These are phyloP conservation scores for Baronia brevicornis DNA, from an alignment of 2,888 invertebrate genomes.

Conservation along the genomic window DNA sequence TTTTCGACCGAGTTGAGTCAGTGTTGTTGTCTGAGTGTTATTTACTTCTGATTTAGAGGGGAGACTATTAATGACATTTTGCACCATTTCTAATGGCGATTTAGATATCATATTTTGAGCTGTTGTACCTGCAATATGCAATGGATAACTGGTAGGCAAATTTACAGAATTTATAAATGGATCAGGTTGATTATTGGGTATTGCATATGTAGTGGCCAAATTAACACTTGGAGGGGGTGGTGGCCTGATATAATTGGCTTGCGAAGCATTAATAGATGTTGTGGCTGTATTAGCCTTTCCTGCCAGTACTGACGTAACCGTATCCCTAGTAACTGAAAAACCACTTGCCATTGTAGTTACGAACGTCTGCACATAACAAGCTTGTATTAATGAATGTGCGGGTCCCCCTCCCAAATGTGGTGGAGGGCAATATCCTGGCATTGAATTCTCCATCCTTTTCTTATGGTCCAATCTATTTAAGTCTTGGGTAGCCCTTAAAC, in stretches of 20 bases:
- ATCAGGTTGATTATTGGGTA: conserved; percentile 65
- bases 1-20: conserved; percentile 39
- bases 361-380: conserved; percentile 61
- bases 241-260: conserved; percentile 57
- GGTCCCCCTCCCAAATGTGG: conserved; percentile 67
- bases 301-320: conserved; percentile 86
- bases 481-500: conserved; percentile 41
- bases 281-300: conserved; percentile 85
- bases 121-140: conserved; percentile 65
- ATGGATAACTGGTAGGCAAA: conserved; percentile 59
- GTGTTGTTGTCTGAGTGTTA: conserved; percentile 56
- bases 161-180: conserved; percentile 67
- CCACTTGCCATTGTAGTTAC: conserved; percentile 79
- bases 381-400: conserved; percentile 55
- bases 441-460: conserved; percentile 49
- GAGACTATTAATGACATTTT: conserved; percentile 82
- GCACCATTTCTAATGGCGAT: conserved; percentile 86
- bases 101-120: conserved; percentile 71
- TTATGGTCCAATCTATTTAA: conserved; percentile 41
- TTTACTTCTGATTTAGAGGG: conserved; percentile 60
- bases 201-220: conserved; percentile 59
- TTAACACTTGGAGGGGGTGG: conserved; percentile 60
- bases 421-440: conserved; percentile 68
- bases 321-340: conserved; percentile 85
- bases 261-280: conserved; percentile 81